Base-by-base conservation (phyloP, 2,888 invertebrate genomes). In the Glaucopsyche alexis region DNA sequence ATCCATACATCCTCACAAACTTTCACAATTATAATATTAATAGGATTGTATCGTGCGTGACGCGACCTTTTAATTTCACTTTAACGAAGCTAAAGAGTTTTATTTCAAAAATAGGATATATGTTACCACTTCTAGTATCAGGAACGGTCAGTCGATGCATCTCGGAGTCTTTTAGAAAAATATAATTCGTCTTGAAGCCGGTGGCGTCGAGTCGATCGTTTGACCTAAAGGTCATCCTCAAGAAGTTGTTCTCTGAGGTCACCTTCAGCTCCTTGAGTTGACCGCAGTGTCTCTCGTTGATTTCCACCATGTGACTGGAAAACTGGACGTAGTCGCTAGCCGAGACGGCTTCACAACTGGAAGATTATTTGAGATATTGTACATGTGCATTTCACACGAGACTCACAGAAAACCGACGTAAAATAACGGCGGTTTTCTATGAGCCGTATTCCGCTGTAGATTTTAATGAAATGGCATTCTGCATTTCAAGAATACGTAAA, bases 261-360 rank as follows among this genome's bases (percentile, higher is more conserved):
- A 97, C 94, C 82, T 95, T 95, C 80, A 97, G 95, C 80, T 96
- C 96, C 80, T 94, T 95, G 75, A 95, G 87, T 80, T 96, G 95
- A 2, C 99, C 99, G 85, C 99, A 99, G 84, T 97, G 95, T 76
- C 97, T 94, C 16, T 95, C 94, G 86, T 96, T 97, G 77, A 97
- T 97, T 72, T 96, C 94, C 50, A 97, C 95, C 94, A 97, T 95
- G 86, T 96, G 98, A 91, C 98, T 99, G 38, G 98, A 98, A 87
- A 99, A 98, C 84, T 98, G 97, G 9, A 99, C 96, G 90, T 96
- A 99, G 89, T 99, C 99, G 82, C 98, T 99, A 29, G 98, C 97
- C 6, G 98, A 97, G 72, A 95, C 94, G 70, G 96, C 96, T 81
- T 97, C 97, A 85, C 99, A 99, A 74, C 99, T 99, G 91, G 14